Evolutionary conservation across 2,113 vertebrate genomes (phyloP).

Genomic region (Bubo bubo): DNA sequence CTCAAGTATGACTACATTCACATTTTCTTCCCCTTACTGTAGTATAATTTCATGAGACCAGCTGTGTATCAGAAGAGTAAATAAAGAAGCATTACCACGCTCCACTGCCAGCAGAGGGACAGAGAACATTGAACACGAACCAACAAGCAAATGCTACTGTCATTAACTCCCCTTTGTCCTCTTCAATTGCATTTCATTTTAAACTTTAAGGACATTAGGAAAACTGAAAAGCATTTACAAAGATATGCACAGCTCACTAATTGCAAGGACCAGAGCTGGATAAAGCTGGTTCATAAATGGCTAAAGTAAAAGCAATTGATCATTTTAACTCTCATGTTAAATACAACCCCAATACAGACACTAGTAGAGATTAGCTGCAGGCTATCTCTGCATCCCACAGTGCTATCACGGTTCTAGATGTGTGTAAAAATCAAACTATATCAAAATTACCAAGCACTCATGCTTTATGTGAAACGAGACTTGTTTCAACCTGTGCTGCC

Average conservation of each 20-base stretch:
- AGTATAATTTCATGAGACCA: neutral
- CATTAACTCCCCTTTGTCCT: neutral
- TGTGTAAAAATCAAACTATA: neutral
- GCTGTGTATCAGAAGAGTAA: neutral
- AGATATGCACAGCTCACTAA: neutral
- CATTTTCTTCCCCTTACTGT: neutral
- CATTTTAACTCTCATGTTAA: neutral
- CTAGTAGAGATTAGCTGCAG: neutral
- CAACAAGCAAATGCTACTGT: neutral
- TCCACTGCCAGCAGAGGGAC: neutral
- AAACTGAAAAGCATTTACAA: neutral
- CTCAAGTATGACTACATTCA: neutral
- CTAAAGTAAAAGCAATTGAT: neutral
- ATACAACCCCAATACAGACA: neutral
- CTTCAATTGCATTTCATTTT: neutral
- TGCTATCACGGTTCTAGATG: neutral
- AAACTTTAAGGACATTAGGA: neutral
- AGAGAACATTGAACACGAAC: neutral
- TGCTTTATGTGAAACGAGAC: neutral
- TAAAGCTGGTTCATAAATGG: neutral
- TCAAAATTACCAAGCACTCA: neutral
- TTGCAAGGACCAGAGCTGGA: neutral
- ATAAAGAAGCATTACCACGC: neutral
- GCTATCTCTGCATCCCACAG: neutral
- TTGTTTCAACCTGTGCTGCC: neutral